phyloP scores from a whole-genome alignment of 2,888 invertebrate genomes.

The Parochlus steinenii region DNA sequence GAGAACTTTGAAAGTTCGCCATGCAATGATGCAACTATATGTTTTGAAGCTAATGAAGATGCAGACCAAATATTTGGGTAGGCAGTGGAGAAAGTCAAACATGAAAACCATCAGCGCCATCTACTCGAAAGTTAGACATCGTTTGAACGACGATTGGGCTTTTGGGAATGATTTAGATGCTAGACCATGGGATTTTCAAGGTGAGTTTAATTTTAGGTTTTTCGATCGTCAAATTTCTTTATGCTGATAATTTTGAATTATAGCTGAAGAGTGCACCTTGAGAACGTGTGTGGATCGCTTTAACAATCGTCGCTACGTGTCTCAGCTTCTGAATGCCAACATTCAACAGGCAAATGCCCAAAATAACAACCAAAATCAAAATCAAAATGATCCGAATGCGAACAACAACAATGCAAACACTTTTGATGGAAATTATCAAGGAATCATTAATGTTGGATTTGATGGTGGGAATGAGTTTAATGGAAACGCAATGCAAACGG shows the following conservation, averaged over 20 bases:
- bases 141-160: slow-evolving; percentile 98
- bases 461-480: slow-evolving; percentile 11
- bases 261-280: slow-evolving; percentile 91
- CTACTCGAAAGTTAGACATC: slow-evolving; percentile 89
- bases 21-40: slow-evolving; percentile 95
- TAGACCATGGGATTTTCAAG: slow-evolving; percentile 94
- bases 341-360: no score
- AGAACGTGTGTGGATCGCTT: slow-evolving; percentile 90
- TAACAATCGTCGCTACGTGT: slow-evolving; percentile 76
- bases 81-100: slow-evolving; percentile 98
- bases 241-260: no score
- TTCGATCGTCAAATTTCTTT: no score
- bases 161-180: slow-evolving; percentile 97
- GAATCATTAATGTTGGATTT: slow-evolving; percentile 6
- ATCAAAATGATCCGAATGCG: slow-evolving; percentile 17
- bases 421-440: no score
- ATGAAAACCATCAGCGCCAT: slow-evolving; percentile 99
- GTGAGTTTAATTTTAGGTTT: no score
- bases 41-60: slow-evolving; percentile 95
- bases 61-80: slow-evolving; percentile 97
- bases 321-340: slow-evolving; percentile 11
- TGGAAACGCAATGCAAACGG: slow-evolving; percentile 8
- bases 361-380: background rate
- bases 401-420: no score
- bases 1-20: slow-evolving; percentile 84